Conservation (phyloP, 2,797 vertebrate genomes). For the Gorsachius magnificus region DNA sequence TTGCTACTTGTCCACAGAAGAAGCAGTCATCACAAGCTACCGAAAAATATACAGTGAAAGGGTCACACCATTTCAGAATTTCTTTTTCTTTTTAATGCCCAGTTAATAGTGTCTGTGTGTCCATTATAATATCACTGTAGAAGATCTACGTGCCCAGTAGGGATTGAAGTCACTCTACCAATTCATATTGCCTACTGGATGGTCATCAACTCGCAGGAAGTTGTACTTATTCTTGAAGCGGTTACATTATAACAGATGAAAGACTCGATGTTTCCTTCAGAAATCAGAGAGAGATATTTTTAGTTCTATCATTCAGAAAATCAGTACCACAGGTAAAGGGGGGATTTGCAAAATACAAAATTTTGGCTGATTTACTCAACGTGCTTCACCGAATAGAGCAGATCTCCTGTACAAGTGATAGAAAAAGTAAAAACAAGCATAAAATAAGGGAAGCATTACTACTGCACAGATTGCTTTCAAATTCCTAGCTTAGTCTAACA, state of each 20-base stretch:
- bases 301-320: not conserved
- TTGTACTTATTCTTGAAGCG: not conserved
- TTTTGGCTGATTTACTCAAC: not conserved
- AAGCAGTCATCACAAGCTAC: not conserved
- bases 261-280: not conserved
- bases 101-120: not conserved
- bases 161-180: not conserved
- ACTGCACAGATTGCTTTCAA: not conserved
- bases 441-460: not conserved
- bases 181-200: not conserved
- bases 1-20: not conserved
- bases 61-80: not conserved
- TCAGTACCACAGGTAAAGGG: not conserved
- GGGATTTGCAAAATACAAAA: not conserved
- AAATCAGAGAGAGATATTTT: not conserved
- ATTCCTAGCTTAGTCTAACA: not conserved
- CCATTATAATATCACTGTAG: not conserved
- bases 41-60: not conserved
- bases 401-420: not conserved
- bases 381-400: not conserved
- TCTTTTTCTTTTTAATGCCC: not conserved
- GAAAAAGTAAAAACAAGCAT: not conserved
- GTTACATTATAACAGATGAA: not conserved
- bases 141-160: not conserved
- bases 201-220: not conserved